A percentile compares a stretch with the other conserved stretches of the same genome.
Evolutionary conservation across 1,140 invertebrate genomes (phyloP).

Genomic region (Eriocheir sinensis): DNA sequence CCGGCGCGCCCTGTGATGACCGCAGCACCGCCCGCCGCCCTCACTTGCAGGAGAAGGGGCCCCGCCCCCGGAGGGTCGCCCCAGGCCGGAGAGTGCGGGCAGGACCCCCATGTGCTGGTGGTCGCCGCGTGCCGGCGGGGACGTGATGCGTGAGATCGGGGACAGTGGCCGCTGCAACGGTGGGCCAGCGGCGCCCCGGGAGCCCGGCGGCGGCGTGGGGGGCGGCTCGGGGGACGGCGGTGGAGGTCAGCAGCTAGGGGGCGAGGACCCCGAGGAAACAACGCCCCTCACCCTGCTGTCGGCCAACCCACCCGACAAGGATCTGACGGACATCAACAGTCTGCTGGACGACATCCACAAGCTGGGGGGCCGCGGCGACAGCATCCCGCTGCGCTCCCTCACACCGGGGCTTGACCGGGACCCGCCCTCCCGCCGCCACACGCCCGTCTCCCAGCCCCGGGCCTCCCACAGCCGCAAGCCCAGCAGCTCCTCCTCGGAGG

Average conservation of each 20-base stretch:
- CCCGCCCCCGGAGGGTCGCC: conserved; percentile 42
- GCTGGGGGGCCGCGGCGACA: conserved; percentile 71
- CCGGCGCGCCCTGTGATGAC: conserved; percentile 64
- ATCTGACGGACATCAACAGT: conserved; percentile 76
- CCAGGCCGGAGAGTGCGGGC: conserved; percentile 49
- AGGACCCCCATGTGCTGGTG: conserved; percentile 75
- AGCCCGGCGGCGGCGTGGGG: conserved; percentile 67
- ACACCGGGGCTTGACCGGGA: conserved; percentile 59
- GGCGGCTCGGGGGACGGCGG: conserved; percentile 40
- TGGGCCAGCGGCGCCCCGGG: conserved; percentile 72
- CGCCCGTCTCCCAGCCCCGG: conserved; percentile 67
- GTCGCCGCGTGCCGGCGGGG: conserved; percentile 69
- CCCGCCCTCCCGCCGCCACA: conserved; percentile 55
- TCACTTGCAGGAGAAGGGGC: conserved; percentile 62
- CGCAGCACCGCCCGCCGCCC: conserved; percentile 65
- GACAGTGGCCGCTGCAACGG: conserved; percentile 74
- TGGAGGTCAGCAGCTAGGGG: conserved; percentile 30
- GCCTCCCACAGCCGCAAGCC: conserved; percentile 69
- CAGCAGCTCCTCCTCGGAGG: conserved; percentile 66
- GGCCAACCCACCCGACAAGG: conserved; percentile 70
- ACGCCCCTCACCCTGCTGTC: conserved; percentile 71
- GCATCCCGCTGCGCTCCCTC: conserved; percentile 70
- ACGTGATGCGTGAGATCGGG: conserved; percentile 76
- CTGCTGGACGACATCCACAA: conserved; percentile 75
- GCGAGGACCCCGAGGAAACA: conserved; percentile 72